Base-by-base conservation (phyloP, 2,113 vertebrate species). In the Rhodinocichla rosea region DNA sequence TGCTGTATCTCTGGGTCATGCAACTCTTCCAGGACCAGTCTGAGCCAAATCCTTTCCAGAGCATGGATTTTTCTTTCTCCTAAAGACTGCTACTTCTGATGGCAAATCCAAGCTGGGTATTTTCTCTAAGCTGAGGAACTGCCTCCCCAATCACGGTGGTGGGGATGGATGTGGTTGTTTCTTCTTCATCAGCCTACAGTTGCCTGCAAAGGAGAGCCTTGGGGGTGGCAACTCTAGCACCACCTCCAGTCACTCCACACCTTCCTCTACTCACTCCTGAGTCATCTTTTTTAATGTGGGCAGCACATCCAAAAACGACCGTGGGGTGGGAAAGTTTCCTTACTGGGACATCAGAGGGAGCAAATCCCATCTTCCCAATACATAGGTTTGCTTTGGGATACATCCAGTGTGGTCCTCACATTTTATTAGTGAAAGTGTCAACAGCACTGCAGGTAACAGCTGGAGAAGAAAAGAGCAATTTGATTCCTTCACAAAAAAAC, bases 391-490 rank as follows among this genome's bases (percentile, higher is more conserved):
- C 42, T 90, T 52, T 60, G 57, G 63, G 82, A 24, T 33, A 45
- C 11, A 30, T 76, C 50, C 71, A 77, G 23, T 22, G 13, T 30
- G 7, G 33, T 65, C 56, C 52, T 89, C 56, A 47, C 14, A 10
- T 74, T 90, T 95, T 71, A 90, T 92, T 82, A 90, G 30, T 26
- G 35, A 11, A 87, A 88, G 17, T 59, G 59, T 74, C 49, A 86
- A 63, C 67, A 70, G 40, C 39, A 2, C 60, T 64, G 50, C n/a
- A 73, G 62, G 81, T 53, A 82, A 52, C 69, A 94, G 45, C 55
- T 53, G 67, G 74, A 92, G 42, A 84, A 85, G 27, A 49, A 40
- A 81, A 85, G 71, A 88, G 55, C 56, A 91, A 74, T 94, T 63
- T 68, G 40, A 63, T 83, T 86, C 22, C 81, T 93, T 80, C 42